Evolutionary conservation across 2,797 vertebrate genomes (phyloP).

Genomic region (Poeciliopsis infans): DNA sequence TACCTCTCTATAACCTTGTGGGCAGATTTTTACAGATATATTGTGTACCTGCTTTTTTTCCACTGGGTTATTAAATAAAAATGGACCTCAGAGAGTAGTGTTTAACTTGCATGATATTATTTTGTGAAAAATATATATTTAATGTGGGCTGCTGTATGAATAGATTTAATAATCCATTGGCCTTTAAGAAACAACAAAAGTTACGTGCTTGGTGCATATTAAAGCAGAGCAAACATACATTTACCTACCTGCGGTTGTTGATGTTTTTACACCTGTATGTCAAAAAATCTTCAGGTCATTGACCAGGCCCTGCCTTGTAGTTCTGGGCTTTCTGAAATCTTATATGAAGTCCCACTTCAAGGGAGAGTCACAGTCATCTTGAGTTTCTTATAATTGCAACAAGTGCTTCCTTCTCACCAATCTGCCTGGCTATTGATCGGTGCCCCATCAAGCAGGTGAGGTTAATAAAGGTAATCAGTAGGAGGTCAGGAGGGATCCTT

Average conservation of each 20-base stretch:
- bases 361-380: neutral
- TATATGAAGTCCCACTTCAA: neutral
- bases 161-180: neutral
- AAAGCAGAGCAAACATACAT: constrained; percentile 3
- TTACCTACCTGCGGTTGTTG: neutral
- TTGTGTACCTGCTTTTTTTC: neutral
- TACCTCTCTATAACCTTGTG: neutral
- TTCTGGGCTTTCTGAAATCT: neutral
- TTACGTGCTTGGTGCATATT: neutral
- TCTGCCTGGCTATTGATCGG: neutral
- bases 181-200: neutral
- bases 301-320: neutral
- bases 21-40: neutral
- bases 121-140: neutral
- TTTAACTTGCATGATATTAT: neutral
- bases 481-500: neutral
- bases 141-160: neutral
- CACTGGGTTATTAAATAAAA: neutral
- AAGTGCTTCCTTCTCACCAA: neutral
- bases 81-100: neutral
- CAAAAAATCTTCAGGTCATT: neutral
- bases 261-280: neutral
- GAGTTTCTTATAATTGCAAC: neutral
- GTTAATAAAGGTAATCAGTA: neutral
- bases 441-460: neutral